Percentiles rank a stretch among this genome's conserved stretches.
Conservation (phyloP, 2,797 vertebrate genomes). For the Carcharodon carcharias region DNA sequence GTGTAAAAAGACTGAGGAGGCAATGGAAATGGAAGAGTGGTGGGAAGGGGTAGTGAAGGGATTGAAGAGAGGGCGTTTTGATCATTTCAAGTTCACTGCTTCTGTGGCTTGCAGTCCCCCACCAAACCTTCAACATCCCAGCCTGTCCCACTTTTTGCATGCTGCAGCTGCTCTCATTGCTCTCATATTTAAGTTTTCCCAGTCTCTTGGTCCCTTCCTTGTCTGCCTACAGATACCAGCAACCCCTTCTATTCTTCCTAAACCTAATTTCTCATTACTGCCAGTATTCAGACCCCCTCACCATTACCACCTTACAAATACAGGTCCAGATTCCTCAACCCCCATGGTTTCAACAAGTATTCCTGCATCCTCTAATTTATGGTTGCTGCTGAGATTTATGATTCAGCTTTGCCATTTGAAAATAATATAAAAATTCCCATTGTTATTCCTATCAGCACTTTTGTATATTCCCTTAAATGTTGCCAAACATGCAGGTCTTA, state of each 20-base stretch:
- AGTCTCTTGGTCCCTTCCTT: background rate
- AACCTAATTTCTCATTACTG: background rate
- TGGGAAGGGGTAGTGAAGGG: background rate
- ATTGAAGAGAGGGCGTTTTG: background rate
- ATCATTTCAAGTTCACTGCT: background rate
- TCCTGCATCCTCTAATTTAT: background rate
- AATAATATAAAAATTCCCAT: background rate
- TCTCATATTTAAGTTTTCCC: background rate
- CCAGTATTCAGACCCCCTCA: too few relatives aligned
- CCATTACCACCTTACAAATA: background rate
- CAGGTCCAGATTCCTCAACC: background rate
- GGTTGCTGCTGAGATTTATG: background rate
- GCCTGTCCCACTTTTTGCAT: background rate
- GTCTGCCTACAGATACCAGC: background rate
- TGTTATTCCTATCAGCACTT: background rate
- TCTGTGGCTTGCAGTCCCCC: background rate
- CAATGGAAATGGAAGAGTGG: background rate
- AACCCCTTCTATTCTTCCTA: background rate
- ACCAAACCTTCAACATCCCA: background rate
- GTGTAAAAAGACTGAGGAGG: background rate
- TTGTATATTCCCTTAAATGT: background rate
- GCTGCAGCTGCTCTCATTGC: background rate
- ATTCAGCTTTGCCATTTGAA: background rate
- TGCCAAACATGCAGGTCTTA: background rate
- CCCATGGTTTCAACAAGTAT: background rate